Base-by-base conservation (phyloP, 2,888 invertebrate species). In the Pollenia amentaria region DNA sequence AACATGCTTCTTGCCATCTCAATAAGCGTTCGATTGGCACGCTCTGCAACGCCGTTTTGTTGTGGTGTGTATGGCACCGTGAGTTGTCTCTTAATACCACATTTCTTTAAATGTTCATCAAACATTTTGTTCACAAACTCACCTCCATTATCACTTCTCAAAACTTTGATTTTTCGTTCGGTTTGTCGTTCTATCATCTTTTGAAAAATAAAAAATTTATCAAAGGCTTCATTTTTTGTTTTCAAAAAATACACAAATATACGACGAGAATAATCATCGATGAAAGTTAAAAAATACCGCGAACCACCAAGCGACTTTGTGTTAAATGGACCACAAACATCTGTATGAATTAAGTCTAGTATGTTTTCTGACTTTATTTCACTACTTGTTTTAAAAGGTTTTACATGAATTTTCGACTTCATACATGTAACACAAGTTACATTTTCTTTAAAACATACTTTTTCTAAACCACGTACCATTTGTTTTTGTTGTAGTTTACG, bases 151-250 rank as follows among this genome's bases (percentile, higher is more conserved):
- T 46, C 65, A 8, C 21, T 46, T 7, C 65, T 14, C 14, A 65
- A 14, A 12, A 14, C 14, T 64, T 64, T 64, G 2, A 73, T 60
- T 38, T 73, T 73, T 16, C 16, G 46, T 16, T 18, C n/a, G 6
- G 60, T 75, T 60, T 75, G 73, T 1, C 73, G 14, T 9, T 51
- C 62, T 3, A 76, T 14, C 62, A 76, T 76, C n/a, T 44, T 55
- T 42, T 76, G 40, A 64, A 76, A 64, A 6, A 42, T 14, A 38
- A 40, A n/a, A 64, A 76, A 75, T 18, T 62, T 75, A 0, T 75
- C 40, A 16, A 12, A 75, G 0, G 38, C 75, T 62, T 75, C 75
- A 51, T 51, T 40, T 51, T 75, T 75, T n/a, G 38, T 38, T 40
- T 62, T 75, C 8, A 75, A 11, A 8, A 72, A 72, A 57, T 11